Conservation (phyloP, 2,888 invertebrate genomes). For the Hirtodrosophila alboralis region DNA sequence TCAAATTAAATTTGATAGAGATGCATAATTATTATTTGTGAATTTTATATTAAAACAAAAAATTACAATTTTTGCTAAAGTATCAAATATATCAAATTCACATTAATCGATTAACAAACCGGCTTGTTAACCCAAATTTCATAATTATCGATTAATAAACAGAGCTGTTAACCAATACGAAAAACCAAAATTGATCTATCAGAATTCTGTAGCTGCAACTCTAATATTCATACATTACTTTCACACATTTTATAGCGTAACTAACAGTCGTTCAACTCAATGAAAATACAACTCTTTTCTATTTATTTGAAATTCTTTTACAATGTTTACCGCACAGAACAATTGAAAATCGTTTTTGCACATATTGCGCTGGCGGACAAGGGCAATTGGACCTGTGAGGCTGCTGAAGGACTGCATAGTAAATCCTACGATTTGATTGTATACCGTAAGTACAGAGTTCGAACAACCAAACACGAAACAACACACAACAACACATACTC, state of each 20-base stretch:
- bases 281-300: background rate
- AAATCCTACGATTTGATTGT: slow-evolving; percentile 84
- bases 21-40: too few relatives aligned
- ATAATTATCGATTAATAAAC: too few relatives aligned
- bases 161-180: too few relatives aligned
- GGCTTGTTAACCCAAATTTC: too few relatives aligned
- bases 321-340: slow-evolving; percentile 63
- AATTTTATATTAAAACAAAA: too few relatives aligned
- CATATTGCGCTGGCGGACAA: slow-evolving; percentile 84
- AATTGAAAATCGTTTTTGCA: slow-evolving; percentile 85
- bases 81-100: too few relatives aligned
- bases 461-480: background rate
- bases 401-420: slow-evolving; percentile 65
- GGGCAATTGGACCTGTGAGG: slow-evolving; percentile 85
- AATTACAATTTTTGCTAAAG: too few relatives aligned
- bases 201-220: too few relatives aligned
- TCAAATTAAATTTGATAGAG: too few relatives aligned
- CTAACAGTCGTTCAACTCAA: background rate
- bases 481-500: slow-evolving; percentile 31
- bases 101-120: too few relatives aligned
- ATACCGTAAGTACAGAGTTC: slow-evolving; percentile 82
- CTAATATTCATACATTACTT: too few relatives aligned
- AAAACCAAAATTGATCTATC: too few relatives aligned
- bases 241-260: background rate
- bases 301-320: slow-evolving; percentile 12